A percentile compares a stretch with the other conserved stretches of the same genome.
Conservation (phyloP, 2,888 invertebrate genomes). For the Amiota communis region DNA sequence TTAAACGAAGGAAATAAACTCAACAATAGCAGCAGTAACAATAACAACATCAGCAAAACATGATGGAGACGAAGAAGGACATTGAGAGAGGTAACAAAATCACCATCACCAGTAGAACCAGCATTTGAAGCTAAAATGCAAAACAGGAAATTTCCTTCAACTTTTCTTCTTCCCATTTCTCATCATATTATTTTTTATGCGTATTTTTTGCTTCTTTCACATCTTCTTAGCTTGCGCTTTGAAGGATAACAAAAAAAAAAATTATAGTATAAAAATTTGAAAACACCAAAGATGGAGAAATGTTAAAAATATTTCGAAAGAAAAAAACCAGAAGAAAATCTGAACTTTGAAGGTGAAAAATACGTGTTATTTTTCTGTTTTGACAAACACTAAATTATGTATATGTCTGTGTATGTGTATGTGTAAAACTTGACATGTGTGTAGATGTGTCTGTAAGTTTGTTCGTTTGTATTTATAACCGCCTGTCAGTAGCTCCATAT, state of each 20-base stretch:
- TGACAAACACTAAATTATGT: slow-evolving; percentile 38
- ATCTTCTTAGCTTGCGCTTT: background rate
- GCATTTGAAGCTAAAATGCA: slow-evolving; percentile 16
- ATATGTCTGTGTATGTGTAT: background rate
- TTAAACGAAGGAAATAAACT: slow-evolving; percentile 28
- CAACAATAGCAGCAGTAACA: background rate
- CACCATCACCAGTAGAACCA: too few relatives aligned
- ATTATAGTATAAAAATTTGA: background rate
- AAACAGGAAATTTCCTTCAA: slow-evolving; percentile 27
- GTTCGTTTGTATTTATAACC: slow-evolving; percentile 29
- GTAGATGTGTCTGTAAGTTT: background rate
- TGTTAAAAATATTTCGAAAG: slow-evolving; percentile 12
- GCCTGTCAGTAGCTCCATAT: background rate
- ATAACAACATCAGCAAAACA: too few relatives aligned
- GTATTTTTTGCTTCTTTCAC: background rate
- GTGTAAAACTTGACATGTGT: background rate
- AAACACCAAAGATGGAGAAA: slow-evolving; percentile 39
- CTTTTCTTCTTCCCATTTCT: slow-evolving; percentile 11
- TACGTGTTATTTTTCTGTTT: slow-evolving; percentile 44
- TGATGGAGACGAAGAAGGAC: too few relatives aligned
- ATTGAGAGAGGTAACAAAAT: too few relatives aligned
- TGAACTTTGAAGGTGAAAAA: slow-evolving; percentile 45
- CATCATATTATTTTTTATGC: background rate
- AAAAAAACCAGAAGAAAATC: slow-evolving; percentile 2
- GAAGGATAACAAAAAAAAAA: slow-evolving; percentile 4